Conservation (phyloP, 1,140 invertebrate genomes). For the Diprion similis region DNA sequence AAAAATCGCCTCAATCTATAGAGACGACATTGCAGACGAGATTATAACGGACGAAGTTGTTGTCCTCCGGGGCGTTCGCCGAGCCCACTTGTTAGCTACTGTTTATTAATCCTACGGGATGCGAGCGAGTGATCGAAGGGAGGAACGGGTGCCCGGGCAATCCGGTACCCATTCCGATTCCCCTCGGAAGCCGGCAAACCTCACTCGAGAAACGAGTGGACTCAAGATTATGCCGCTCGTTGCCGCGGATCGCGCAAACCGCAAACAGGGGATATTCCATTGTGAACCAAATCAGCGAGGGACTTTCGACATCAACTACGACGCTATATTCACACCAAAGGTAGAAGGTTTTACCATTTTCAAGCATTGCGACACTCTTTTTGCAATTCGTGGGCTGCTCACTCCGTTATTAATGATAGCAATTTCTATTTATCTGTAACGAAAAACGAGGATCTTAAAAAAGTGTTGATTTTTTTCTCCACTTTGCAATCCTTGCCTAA, state of each 20-base stretch:
- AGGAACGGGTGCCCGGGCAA: not conserved
- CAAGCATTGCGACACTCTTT: too few species aligned
- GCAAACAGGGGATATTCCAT: constrained; percentile 5
- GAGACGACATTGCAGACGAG: not conserved
- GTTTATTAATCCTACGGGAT: not conserved
- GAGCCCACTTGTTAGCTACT: constrained; percentile 2
- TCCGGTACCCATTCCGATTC: not conserved
- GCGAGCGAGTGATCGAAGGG: not conserved
- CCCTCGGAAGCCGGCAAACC: not conserved
- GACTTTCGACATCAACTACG: not conserved
- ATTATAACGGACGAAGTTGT: too few species aligned
- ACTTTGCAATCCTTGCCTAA: too few species aligned
- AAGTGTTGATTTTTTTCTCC: too few species aligned
- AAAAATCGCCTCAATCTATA: too few species aligned
- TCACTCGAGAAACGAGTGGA: constrained; percentile 9
- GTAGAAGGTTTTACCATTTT: too few species aligned
- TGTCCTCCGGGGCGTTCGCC: too few species aligned
- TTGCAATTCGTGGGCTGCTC: too few species aligned
- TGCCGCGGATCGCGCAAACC: not conserved
- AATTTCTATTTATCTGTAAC: too few species aligned
- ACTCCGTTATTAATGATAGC: too few species aligned
- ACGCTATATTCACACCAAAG: too few species aligned
- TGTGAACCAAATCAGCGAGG: constrained; percentile 1
- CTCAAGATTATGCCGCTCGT: constrained; percentile 17
- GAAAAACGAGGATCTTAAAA: too few species aligned